Evolutionary conservation across 2,113 vertebrate genomes (phyloP).

Genomic region (Carettochelys insculpta): DNA sequence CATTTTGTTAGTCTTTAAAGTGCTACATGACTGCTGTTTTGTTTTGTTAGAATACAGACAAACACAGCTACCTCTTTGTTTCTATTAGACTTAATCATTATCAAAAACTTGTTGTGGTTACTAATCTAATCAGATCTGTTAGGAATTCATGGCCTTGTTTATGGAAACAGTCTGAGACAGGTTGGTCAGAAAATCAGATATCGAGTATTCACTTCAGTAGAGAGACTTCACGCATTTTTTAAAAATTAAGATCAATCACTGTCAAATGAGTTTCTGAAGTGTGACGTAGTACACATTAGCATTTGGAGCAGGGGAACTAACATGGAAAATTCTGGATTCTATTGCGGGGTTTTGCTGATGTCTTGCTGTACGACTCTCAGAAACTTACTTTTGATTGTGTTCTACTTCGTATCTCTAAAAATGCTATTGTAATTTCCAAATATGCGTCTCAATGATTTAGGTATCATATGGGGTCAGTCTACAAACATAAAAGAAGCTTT

Average conservation of each 20-base stretch:
- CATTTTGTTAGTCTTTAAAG: too few species aligned
- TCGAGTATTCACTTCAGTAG: background rate
- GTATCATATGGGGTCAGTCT: background rate
- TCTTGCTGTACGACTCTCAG: background rate
- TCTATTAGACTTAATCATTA: conserved; percentile 17
- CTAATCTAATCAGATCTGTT: conserved; percentile 29
- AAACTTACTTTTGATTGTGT: background rate
- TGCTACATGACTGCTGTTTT: too few species aligned
- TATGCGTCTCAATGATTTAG: background rate
- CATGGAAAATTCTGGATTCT: background rate
- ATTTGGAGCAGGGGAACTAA: background rate
- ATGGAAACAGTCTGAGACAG: conserved; percentile 8
- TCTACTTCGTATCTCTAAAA: background rate
- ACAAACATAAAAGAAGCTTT: background rate
- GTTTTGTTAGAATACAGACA: too few species aligned
- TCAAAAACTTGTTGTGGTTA: conserved; percentile 18
- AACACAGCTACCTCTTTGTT: too few species aligned
- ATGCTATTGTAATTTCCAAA: background rate
- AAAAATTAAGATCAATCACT: background rate
- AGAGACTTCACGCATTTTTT: background rate
- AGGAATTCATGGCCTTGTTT: conserved; percentile 28
- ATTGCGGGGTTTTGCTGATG: background rate
- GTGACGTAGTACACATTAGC: background rate
- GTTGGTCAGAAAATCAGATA: conserved; percentile 21
- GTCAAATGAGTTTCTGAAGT: background rate